A percentile compares a stretch with the other conserved stretches of the same genome.
Evolutionary conservation across 2,888 invertebrate species (phyloP).

Genomic region (Drosophila mulleri): DNA sequence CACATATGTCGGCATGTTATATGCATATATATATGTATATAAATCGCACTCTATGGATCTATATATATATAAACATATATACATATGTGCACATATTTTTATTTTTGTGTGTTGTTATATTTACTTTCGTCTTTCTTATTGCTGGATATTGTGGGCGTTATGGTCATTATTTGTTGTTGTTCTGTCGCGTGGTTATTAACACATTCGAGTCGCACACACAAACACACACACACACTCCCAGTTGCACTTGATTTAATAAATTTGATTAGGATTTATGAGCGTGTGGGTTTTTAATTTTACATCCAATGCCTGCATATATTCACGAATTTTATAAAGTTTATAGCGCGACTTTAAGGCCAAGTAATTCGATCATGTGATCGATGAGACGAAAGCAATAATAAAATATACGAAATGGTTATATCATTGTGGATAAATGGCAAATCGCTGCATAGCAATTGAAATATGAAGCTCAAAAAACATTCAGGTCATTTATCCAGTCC

Average conservation of each 20-base stretch:
- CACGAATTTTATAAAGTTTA: constrained; percentile 36
- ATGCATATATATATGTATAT: constrained; percentile 7
- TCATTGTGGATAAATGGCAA: constrained; percentile 11
- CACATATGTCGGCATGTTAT: constrained; percentile 24
- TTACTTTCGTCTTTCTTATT: constrained; percentile 43
- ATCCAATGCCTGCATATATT: constrained; percentile 24
- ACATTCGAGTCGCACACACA: constrained; percentile 37
- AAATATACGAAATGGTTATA: not conserved
- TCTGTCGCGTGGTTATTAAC: constrained; percentile 55
- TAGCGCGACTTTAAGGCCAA: constrained; percentile 16
- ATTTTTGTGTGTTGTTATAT: constrained; percentile 24
- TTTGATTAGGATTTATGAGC: constrained; percentile 81
- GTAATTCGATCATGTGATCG: constrained; percentile 46
- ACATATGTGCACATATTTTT: constrained; percentile 20
- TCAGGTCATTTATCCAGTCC: not conserved
- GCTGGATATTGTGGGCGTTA: constrained; percentile 73
- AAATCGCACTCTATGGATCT: constrained; percentile 4
- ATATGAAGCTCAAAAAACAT: not conserved
- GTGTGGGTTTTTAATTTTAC: constrained; percentile 50
- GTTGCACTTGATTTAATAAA: constrained; percentile 82
- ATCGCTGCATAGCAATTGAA: constrained; percentile 9
- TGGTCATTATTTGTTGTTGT: constrained; percentile 31
- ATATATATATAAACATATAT: constrained; percentile 18
- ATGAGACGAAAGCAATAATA: constrained; percentile 6
- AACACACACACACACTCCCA: constrained; percentile 3